A percentile compares a stretch with the other conserved stretches of the same genome.
Evolutionary conservation across 2,113 vertebrate species (phyloP).

Genomic region (Strix aluco): DNA sequence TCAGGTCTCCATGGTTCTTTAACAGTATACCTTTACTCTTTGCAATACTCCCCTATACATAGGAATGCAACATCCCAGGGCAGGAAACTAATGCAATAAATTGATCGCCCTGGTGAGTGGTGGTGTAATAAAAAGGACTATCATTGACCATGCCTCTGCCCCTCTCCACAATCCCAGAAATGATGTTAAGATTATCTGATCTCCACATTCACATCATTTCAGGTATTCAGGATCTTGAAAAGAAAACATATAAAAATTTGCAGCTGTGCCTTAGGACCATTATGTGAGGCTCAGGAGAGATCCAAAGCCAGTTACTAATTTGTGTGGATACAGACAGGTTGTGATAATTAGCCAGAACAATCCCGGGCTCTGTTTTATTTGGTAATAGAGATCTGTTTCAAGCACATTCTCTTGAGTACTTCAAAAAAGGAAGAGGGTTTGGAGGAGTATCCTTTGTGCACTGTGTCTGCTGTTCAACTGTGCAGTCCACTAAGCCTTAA

Average conservation of each 20-base stretch:
- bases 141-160: rapidly evolving
- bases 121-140: neutral
- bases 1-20: neutral
- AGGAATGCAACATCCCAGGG: neutral
- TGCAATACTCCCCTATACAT: rapidly evolving
- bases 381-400: neutral
- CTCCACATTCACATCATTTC: neutral
- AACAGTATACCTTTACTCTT: neutral
- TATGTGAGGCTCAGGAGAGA: neutral
- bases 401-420: neutral
- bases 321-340: neutral
- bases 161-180: neutral
- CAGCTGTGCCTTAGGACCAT: neutral
- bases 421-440: neutral
- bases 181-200: neutral
- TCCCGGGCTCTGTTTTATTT: neutral
- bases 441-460: neutral
- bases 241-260: neutral
- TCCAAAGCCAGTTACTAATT: neutral
- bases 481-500: neutral
- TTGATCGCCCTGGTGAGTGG: rapidly evolving
- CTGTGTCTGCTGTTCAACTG: neutral
- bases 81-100: neutral
- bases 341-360: neutral
- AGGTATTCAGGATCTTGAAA: neutral